Conservation (phyloP, 2,113 vertebrate genomes). For the Dromaius novaehollandiae region DNA sequence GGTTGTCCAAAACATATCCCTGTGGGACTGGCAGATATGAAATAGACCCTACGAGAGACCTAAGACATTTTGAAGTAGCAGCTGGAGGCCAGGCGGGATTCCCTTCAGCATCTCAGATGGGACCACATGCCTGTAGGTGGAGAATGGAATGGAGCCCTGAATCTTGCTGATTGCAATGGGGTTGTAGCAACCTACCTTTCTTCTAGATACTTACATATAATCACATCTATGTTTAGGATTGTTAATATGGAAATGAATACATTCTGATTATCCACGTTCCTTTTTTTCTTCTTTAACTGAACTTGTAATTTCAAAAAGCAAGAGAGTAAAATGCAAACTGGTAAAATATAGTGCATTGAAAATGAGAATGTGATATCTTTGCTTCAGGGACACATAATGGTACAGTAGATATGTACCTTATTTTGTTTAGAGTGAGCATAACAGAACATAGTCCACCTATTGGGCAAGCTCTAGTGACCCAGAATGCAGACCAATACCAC, state of each 20-base stretch:
- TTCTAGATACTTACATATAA: neutral
- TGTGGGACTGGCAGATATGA: neutral
- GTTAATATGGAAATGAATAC: neutral
- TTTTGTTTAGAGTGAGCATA: neutral
- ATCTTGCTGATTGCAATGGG: neutral
- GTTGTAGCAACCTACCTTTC: neutral
- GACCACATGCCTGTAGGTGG: neutral
- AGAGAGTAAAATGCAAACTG: neutral
- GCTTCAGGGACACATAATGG: neutral
- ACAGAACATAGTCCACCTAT: neutral
- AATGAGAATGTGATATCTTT: neutral
- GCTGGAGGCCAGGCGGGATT: neutral
- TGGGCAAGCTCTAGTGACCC: neutral
- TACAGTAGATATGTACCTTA: neutral
- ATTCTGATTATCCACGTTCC: rapidly evolving
- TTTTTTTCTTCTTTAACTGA: neutral
- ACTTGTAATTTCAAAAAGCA: neutral
- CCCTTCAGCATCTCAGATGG: neutral
- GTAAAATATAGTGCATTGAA: neutral
- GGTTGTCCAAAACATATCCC: neutral
- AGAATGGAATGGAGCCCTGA: neutral
- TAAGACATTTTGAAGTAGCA: neutral
- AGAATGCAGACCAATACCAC: neutral
- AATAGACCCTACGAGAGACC: neutral
- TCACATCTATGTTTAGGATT: neutral